Evolutionary conservation across 2,797 vertebrate species (phyloP).

Genomic region (Betta splendens): DNA sequence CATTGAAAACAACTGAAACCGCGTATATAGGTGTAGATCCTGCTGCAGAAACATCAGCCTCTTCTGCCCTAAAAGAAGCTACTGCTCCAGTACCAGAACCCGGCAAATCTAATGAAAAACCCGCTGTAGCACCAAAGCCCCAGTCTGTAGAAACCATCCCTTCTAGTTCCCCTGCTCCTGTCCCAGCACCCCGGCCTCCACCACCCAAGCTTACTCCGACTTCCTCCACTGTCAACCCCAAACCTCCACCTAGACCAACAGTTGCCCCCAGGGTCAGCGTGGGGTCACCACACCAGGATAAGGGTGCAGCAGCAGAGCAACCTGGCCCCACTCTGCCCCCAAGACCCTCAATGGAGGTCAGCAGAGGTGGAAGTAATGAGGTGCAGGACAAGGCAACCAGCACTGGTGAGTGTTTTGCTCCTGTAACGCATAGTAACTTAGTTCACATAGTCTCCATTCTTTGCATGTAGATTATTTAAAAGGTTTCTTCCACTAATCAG

Average conservation of each 20-base stretch:
- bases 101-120: slow-evolving; percentile 25
- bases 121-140: slow-evolving; percentile 35
- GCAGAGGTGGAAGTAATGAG: not conserved
- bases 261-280: slow-evolving; percentile 73
- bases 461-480: too few species aligned
- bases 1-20: not conserved
- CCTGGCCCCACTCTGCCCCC: slow-evolving; percentile 58
- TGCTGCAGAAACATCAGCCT: not conserved
- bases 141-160: slow-evolving; percentile 3
- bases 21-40: not conserved
- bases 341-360: slow-evolving; percentile 53
- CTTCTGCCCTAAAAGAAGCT: not conserved
- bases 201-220: slow-evolving; percentile 59
- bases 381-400: not conserved
- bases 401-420: slow-evolving; percentile 37
- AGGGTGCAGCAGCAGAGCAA: slow-evolving; percentile 46
- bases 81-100: slow-evolving; percentile 17
- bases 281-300: slow-evolving; percentile 55
- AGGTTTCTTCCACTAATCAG: too few species aligned
- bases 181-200: slow-evolving; percentile 53
- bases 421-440: too few species aligned
- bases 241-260: slow-evolving; percentile 74
- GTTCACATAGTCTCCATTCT: too few species aligned
- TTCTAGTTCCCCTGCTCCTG: slow-evolving; percentile 12
- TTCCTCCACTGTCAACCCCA: slow-evolving; percentile 19